Evolutionary conservation across 1,140 invertebrate species (phyloP).

Genomic region (Caenorhabditis brenneri): DNA sequence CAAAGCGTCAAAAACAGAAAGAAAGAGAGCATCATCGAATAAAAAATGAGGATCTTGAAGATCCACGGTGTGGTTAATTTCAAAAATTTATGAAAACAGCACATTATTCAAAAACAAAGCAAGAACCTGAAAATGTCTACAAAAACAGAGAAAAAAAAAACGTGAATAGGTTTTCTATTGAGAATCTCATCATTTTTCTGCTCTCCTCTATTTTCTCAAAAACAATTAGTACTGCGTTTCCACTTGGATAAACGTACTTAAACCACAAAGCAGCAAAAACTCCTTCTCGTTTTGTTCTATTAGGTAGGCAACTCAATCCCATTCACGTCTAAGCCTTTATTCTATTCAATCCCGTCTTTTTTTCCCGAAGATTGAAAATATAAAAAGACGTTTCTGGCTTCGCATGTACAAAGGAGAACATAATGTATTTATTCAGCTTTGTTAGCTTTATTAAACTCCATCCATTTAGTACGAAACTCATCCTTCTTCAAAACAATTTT

Average conservation of each 20-base stretch:
- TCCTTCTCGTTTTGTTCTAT: not conserved
- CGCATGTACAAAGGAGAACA: too few species aligned
- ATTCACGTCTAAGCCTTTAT: constrained; percentile 25
- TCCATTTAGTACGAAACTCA: too few species aligned
- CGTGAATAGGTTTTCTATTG: not conserved
- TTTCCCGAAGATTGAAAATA: too few species aligned
- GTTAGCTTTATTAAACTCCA: too few species aligned
- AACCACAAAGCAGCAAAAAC: not conserved
- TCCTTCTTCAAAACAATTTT: too few species aligned
- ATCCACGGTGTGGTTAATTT: too few species aligned
- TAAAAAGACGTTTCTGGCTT: too few species aligned
- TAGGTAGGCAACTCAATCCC: not conserved
- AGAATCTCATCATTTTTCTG: constrained; percentile 14
- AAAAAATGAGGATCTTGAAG: too few species aligned
- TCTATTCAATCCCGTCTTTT: too few species aligned
- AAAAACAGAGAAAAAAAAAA: not conserved
- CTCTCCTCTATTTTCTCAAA: not conserved
- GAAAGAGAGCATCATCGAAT: too few species aligned
- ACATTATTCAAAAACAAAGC: not conserved
- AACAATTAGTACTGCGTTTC: constrained; percentile 27
- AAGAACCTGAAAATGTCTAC: not conserved
- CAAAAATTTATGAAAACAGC: not conserved
- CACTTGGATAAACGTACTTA: constrained; percentile 33
- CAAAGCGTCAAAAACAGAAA: too few species aligned
- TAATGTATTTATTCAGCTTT: too few species aligned